phyloP scores from a whole-genome alignment of 2,888 invertebrate genomes.

The Agonopterix arenella region DNA sequence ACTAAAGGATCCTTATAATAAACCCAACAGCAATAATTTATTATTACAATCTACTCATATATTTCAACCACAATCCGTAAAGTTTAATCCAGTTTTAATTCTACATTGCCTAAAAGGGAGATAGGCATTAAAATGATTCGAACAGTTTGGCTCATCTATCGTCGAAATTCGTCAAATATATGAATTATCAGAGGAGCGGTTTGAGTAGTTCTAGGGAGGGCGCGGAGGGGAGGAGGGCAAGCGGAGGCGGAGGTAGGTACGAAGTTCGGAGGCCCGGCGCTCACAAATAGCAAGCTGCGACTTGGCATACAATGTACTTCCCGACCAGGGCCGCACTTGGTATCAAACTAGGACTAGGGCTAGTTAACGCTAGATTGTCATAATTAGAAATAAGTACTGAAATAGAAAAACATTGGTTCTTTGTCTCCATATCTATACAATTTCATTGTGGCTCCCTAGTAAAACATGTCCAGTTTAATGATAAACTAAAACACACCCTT shows the following conservation, averaged over 20 bases:
- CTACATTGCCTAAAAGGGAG: not conserved
- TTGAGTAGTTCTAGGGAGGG: constrained; percentile 24
- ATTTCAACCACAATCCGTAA: no score
- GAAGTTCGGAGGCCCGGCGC: constrained; percentile 59
- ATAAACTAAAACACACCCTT: no score
- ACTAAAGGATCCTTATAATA: no score
- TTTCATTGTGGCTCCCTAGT: no score
- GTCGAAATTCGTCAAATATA: constrained; percentile 33
- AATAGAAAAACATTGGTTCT: no score
- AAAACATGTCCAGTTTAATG: no score
- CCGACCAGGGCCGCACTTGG: constrained; percentile 46
- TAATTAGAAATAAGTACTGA: no score
- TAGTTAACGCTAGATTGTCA: no score
- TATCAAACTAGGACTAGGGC: constrained; percentile 6
- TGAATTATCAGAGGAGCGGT: constrained; percentile 35
- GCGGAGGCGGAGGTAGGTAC: constrained; percentile 31
- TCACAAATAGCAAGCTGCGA: constrained; percentile 67
- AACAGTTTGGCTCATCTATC: constrained; percentile 15
- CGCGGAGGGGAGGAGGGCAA: constrained; percentile 3
- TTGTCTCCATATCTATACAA: no score
- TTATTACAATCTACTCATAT: no score
- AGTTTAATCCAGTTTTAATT: not conserved
- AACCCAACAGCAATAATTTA: no score
- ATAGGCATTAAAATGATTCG: constrained; percentile 12
- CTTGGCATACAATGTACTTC: constrained; percentile 64